These are phyloP conservation scores for Luperina testacea DNA, from an alignment of 2,888 invertebrate genomes.

Conservation along the genomic window DNA sequence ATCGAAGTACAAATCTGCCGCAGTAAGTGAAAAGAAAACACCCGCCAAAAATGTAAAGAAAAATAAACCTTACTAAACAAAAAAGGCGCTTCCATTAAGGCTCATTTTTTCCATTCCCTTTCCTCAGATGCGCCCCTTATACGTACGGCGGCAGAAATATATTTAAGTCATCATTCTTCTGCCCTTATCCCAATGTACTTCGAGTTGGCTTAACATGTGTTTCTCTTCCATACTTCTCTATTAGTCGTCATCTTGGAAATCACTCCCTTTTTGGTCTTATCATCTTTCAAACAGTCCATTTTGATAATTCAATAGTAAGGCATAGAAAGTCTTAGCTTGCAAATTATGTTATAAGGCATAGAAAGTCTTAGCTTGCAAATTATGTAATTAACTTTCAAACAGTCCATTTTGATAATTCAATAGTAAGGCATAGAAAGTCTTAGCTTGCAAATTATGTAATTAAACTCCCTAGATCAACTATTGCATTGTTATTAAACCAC, in stretches of 20 bases:
- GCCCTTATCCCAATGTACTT: not conserved
- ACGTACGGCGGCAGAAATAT: too few species aligned
- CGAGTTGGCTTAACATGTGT: not conserved
- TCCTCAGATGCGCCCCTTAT: too few species aligned
- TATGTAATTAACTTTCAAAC: not conserved
- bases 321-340: not conserved
- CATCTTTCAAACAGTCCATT: not conserved
- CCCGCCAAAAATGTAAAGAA: too few species aligned
- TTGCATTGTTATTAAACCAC: not conserved
- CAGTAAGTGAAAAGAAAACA: too few species aligned
- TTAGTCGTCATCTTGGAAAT: not conserved
- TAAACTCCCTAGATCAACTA: not conserved
- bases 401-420: too few species aligned
- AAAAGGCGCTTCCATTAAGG: too few species aligned
- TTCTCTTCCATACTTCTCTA: not conserved
- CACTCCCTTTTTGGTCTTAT: too few species aligned
- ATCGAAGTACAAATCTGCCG: too few species aligned
- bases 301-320: not conserved
- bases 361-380: not conserved
- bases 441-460: not conserved
- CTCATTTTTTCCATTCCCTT: too few species aligned
- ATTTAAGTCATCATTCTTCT: not conserved
- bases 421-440: not conserved
- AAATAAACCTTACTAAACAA: too few species aligned
- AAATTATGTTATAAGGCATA: not conserved